Conservation (phyloP, 2,888 invertebrate species). For the Lasiommata megera region DNA sequence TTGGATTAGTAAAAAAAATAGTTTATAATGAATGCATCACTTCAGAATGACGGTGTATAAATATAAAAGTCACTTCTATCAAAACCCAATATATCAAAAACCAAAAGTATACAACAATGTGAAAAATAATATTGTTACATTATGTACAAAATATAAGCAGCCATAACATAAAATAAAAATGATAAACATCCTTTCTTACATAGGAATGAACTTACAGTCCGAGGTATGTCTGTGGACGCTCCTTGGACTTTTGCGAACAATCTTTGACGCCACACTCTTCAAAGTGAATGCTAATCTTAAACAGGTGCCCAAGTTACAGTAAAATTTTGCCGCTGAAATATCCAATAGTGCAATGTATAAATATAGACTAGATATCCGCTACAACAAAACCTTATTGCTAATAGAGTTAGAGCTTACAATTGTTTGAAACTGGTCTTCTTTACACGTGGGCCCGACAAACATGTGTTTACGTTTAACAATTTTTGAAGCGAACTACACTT, state of each 20-base stretch:
- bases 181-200: conserved; percentile 65
- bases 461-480: conserved; percentile 15
- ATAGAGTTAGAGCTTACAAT: neutral
- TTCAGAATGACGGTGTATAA: neutral
- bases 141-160: conserved; percentile 10
- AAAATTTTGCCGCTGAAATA: conserved; percentile 24
- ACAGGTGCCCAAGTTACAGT: conserved; percentile 51
- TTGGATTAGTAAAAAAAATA: neutral
- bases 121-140: conserved; percentile 7
- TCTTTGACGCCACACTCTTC: conserved; percentile 79
- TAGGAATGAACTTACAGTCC: conserved; percentile 72
- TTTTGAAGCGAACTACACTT: conserved; percentile 10
- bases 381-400: neutral
- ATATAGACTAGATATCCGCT: neutral
- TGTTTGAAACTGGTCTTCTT: neutral
- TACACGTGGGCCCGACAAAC: neutral
- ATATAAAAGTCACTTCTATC: neutral
- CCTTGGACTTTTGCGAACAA: conserved; percentile 72
- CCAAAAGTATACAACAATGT: conserved; percentile 14
- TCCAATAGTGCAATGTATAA: neutral
- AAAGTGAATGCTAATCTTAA: conserved; percentile 78
- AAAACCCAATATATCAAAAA: neutral
- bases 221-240: conserved; percentile 78
- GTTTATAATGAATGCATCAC: neutral
- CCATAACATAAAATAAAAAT: conserved; percentile 37